Evolutionary conservation across 1,140 invertebrate species (phyloP).

Genomic region (Bemisia tabaci): DNA sequence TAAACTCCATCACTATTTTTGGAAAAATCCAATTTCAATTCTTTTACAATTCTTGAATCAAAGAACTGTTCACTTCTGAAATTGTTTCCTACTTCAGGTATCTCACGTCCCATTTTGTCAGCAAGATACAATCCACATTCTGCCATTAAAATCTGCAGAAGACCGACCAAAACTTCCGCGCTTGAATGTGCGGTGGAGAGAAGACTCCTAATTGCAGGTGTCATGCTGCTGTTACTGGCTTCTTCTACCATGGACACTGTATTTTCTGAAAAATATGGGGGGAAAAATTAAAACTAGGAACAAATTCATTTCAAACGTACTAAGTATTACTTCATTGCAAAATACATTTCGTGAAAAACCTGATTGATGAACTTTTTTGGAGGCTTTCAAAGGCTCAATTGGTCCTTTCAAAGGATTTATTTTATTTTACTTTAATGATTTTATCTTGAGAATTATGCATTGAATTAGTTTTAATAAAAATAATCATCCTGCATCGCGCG

Average conservation of each 20-base stretch:
- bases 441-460: no score
- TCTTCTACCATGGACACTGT: neutral
- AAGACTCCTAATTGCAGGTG: neutral
- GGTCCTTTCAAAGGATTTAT: no score
- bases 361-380: no score
- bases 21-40: neutral
- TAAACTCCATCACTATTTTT: neutral
- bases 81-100: neutral
- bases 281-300: no score
- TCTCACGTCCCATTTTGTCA: neutral
- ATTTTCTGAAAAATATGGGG: no score
- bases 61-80: neutral
- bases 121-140: neutral
- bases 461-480: no score
- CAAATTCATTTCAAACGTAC: no score
- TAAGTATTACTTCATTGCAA: no score
- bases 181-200: neutral
- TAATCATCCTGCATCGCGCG: no score
- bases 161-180: neutral
- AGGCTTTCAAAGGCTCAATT: no score
- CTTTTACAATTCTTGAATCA: neutral
- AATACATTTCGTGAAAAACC: no score
- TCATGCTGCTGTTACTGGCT: neutral
- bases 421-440: no score
- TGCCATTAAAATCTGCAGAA: neutral